Evolutionary conservation across 2,797 vertebrate genomes (phyloP).

Genomic region (Cirrhinus mrigala): DNA sequence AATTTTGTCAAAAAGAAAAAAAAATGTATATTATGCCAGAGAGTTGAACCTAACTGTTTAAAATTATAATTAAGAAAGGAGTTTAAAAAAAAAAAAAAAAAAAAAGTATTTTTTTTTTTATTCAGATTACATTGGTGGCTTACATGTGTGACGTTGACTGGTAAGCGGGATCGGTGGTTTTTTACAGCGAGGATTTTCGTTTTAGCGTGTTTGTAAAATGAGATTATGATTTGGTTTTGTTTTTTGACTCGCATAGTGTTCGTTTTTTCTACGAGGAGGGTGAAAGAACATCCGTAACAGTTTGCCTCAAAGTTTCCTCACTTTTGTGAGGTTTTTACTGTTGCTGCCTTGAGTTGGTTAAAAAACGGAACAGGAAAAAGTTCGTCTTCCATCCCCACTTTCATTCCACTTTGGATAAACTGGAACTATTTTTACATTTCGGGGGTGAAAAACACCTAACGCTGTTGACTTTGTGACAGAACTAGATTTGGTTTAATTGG

Average conservation of each 20-base stretch:
- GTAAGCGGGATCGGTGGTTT: constrained; percentile 1
- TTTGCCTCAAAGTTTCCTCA: constrained; percentile 46
- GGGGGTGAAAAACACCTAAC: background rate
- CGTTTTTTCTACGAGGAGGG: constrained; percentile 17
- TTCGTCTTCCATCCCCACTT: constrained; percentile 62
- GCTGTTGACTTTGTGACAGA: constrained; percentile 16
- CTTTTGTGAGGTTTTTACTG: constrained; percentile 32
- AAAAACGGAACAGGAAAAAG: constrained; percentile 45
- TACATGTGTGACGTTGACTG: background rate
- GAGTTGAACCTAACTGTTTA: constrained; percentile 30
- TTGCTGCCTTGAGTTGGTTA: constrained; percentile 28
- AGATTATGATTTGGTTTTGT: constrained; percentile 15
- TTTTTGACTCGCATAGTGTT: constrained; percentile 36
- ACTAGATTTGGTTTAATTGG: background rate
- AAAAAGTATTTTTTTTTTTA: constrained; percentile 27
- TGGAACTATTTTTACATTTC: constrained; percentile 35
- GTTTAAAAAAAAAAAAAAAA: background rate
- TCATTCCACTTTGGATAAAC: constrained; percentile 48
- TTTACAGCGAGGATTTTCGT: constrained; percentile 33
- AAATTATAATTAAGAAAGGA: constrained; percentile 31
- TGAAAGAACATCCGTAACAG: constrained; percentile 26
- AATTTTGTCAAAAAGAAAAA: constrained; percentile 4
- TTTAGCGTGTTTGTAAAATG: constrained; percentile 33
- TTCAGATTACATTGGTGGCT: constrained; percentile 20
- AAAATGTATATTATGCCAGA: constrained; percentile 41